phyloP scores from a whole-genome alignment of 1,140 invertebrate genomes.

The Papilio polyxenes region DNA sequence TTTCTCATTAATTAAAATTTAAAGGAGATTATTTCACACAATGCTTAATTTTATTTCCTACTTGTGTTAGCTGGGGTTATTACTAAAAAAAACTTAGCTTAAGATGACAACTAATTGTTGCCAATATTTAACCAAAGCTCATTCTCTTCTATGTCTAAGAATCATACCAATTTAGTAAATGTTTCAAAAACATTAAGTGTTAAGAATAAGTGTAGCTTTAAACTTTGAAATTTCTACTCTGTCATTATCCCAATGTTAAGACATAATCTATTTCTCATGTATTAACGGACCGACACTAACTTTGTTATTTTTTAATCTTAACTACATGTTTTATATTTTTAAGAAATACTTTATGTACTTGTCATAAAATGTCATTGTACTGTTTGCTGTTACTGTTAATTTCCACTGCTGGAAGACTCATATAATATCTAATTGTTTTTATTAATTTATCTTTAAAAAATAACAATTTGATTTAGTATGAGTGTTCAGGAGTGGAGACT shows the following conservation, averaged over 20 bases:
- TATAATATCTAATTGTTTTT: not conserved
- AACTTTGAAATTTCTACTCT: not conserved
- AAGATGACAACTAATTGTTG: not conserved
- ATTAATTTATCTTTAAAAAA: not conserved
- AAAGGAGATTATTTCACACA: not conserved
- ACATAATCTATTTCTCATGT: not conserved
- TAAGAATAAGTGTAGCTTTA: conserved; percentile 8
- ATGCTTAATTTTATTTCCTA: not conserved
- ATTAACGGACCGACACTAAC: not conserved
- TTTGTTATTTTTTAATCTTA: not conserved
- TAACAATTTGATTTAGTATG: not conserved
- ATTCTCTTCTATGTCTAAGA: not conserved
- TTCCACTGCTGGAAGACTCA: not conserved
- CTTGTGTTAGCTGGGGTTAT: not conserved
- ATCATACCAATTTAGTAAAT: not conserved
- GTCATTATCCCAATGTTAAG: not conserved
- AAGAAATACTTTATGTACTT: not conserved
- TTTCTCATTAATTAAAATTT: not conserved
- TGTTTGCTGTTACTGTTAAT: not conserved
- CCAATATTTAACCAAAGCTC: conserved; percentile 18
- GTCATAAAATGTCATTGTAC: not conserved
- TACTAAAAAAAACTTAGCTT: not conserved
- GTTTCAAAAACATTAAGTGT: conserved; percentile 19
- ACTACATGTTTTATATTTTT: not conserved
- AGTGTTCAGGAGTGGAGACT: not conserved